A percentile compares a stretch with the other conserved stretches of the same genome.
Evolutionary conservation across 2,888 invertebrate species (phyloP).

Genomic region (Odontocolon sp.): DNA sequence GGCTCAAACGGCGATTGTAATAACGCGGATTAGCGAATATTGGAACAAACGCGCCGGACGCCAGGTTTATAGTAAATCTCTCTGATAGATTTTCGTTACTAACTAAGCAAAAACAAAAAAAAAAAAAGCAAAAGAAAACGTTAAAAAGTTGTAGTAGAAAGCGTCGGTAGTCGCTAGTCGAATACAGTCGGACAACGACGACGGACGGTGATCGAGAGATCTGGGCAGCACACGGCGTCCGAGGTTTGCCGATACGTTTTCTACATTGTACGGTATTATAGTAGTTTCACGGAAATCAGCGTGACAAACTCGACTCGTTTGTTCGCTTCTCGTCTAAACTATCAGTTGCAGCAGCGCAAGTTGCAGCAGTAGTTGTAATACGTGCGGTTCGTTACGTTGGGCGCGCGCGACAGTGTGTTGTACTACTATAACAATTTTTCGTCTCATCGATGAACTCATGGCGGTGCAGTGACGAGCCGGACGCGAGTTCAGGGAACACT

Average conservation of each 20-base stretch:
- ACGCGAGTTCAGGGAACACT: slow-evolving; percentile 68
- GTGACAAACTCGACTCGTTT: slow-evolving; percentile 39
- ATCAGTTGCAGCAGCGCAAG: slow-evolving; percentile 39
- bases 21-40: slow-evolving; percentile 15
- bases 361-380: background rate
- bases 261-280: too few relatives aligned
- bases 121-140: background rate
- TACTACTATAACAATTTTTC: slow-evolving; percentile 39
- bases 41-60: slow-evolving; percentile 25
- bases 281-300: slow-evolving; percentile 25
- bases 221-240: slow-evolving; percentile 47
- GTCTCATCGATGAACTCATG: slow-evolving; percentile 66
- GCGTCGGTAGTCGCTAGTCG: slow-evolving; percentile 27
- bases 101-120: background rate
- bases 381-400: slow-evolving; percentile 36
- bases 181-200: slow-evolving; percentile 53
- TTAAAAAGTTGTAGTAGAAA: background rate
- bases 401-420: slow-evolving; percentile 37
- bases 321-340: slow-evolving; percentile 12
- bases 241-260: slow-evolving; percentile 30
- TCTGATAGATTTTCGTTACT: background rate
- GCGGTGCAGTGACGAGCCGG: slow-evolving; percentile 69
- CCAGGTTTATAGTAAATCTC: slow-evolving; percentile 6
- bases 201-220: slow-evolving; percentile 47
- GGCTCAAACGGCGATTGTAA: slow-evolving; percentile 40